Percentiles rank a stretch among this genome's conserved stretches.
Evolutionary conservation across 1,140 invertebrate genomes (phyloP).

Genomic region (Melipona quadrifasciata): DNA sequence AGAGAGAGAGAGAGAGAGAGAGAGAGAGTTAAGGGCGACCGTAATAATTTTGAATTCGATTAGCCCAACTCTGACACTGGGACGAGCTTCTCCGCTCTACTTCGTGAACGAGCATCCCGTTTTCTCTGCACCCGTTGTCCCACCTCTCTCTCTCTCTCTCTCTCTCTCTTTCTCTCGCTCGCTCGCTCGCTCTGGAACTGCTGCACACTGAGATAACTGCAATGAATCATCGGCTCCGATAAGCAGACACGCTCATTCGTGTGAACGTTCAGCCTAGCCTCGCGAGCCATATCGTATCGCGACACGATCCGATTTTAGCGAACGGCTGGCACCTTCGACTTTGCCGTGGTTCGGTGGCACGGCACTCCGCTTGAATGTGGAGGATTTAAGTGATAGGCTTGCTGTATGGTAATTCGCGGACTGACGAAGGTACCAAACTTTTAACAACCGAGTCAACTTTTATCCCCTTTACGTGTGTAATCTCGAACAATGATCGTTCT

Average conservation of each 20-base stretch:
- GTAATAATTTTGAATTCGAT: slow-evolving; percentile 68
- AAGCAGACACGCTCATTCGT: slow-evolving; percentile 45
- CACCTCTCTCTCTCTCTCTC: background rate
- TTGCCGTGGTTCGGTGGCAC: background rate
- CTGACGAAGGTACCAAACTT: no score
- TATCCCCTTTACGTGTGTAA: no score
- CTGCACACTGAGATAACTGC: slow-evolving; percentile 55
- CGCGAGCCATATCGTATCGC: slow-evolving; percentile 15
- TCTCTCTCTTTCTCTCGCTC: no score
- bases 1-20: slow-evolving; percentile 31
- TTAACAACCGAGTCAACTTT: no score
- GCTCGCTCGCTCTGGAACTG: slow-evolving; percentile 32
- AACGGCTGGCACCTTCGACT: background rate
- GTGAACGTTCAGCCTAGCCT: slow-evolving; percentile 7
- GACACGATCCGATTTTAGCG: background rate
- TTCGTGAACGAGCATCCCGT: slow-evolving; percentile 38
- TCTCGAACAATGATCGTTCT: no score
- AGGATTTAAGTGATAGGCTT: background rate
- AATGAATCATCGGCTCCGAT: slow-evolving; percentile 61
- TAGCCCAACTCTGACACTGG: slow-evolving; percentile 59
- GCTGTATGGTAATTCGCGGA: no score
- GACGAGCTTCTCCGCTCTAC: slow-evolving; percentile 51
- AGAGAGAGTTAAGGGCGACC: slow-evolving; percentile 50
- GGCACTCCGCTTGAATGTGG: background rate
- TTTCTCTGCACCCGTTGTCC: slow-evolving; percentile 12